Evolutionary conservation across 2,797 vertebrate genomes (phyloP).

Genomic region (Cygnus olor): DNA sequence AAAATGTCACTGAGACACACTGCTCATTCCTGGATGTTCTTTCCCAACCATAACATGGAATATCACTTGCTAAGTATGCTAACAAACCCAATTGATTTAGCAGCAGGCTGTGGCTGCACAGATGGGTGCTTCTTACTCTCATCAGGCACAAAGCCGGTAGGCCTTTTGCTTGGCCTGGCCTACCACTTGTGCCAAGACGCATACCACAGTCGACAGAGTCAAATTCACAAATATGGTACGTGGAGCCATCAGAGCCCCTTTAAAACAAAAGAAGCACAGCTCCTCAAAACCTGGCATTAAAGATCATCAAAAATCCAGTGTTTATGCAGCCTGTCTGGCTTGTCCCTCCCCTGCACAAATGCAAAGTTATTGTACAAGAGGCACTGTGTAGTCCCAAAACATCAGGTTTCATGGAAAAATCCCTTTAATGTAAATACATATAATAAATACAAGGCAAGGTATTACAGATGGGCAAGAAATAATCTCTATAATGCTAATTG

Average conservation of each 20-base stretch:
- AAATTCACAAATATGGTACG: background rate
- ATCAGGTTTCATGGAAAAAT: background rate
- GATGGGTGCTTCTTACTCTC: background rate
- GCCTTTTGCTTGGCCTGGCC: background rate
- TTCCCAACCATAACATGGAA: background rate
- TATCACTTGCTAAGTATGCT: background rate
- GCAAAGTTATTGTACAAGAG: background rate
- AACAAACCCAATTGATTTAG: background rate
- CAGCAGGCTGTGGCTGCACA: background rate
- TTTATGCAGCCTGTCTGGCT: background rate
- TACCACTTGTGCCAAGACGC: background rate
- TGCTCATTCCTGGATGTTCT: background rate
- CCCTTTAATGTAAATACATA: background rate
- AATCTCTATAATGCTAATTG: background rate
- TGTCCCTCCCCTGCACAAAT: background rate
- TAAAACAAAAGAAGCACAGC: background rate
- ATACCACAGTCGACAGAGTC: background rate
- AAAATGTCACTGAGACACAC: background rate
- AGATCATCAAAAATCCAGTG: background rate
- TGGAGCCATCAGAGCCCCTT: background rate
- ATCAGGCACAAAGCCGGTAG: background rate
- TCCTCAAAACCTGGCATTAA: background rate
- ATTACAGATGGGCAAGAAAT: background rate
- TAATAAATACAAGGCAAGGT: background rate
- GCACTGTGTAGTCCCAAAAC: background rate